Conservation (phyloP, 2,797 vertebrate genomes). For the Galagoides demidoff region DNA sequence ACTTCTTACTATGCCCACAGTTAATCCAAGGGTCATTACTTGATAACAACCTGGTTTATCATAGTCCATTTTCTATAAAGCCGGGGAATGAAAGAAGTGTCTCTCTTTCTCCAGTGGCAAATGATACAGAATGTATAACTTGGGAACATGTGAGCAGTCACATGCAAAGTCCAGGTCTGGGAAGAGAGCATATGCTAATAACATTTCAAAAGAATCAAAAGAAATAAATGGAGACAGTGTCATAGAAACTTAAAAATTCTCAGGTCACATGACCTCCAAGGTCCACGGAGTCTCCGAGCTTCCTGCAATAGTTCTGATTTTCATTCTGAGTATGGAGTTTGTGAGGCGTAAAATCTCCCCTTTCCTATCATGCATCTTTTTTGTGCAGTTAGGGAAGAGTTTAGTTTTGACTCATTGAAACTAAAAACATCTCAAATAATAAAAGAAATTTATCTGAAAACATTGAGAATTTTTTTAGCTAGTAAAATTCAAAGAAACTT, state of each 20-base stretch:
- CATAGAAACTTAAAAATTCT: not conserved
- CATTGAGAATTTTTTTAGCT: not conserved
- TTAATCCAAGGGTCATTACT: not conserved
- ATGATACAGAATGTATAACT: not conserved
- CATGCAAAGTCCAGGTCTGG: not conserved
- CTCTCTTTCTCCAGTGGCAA: not conserved
- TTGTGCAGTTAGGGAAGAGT: not conserved
- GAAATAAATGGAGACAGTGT: not conserved
- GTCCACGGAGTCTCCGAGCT: not conserved
- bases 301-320: slow-evolving; percentile 19
- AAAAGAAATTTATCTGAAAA: not conserved
- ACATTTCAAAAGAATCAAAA: not conserved
- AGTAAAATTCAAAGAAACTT: not conserved
- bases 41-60: not conserved
- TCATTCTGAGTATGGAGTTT: not conserved
- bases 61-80: not conserved
- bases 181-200: not conserved
- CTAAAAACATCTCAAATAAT: not conserved
- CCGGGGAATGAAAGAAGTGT: not conserved
- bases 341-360: not conserved
- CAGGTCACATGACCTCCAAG: not conserved
- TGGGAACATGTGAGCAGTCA: not conserved
- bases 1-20: not conserved
- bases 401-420: slow-evolving; percentile 21
- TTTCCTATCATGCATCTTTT: not conserved